Base-by-base conservation (phyloP, 2,888 invertebrate species). In the Athalia circularis region DNA sequence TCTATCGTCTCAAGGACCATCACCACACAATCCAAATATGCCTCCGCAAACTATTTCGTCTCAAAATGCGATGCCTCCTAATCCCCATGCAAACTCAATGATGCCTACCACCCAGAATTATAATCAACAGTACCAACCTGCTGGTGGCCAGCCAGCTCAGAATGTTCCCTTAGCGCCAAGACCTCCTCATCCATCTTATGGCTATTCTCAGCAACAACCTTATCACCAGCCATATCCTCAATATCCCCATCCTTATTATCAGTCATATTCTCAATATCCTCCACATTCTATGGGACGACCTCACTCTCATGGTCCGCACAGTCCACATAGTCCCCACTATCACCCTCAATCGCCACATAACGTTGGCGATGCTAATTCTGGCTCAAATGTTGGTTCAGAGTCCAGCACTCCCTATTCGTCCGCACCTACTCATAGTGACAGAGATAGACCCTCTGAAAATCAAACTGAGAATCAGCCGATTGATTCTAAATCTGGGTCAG, bases 201-300 rank as follows among this genome's bases (percentile, higher is more conserved):
- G 90, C 0, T 92, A 92, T 79, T 91, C 91, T 6, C 92, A 91
- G 70, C 91, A 91, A 84, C 91, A 91, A 70, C 88, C 90, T 5
- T 91, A 91, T 81, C 92, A 91, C 82, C 91, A 91, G 81, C 90
- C 91, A 3, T 91, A 91, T 86, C 90, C 91, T 0, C 91, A 91
- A 80, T 92, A 92, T 61, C 90, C 91, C 3, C 92, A 92, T 84
- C 91, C 91, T 0, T 92, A 92, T 80, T 92, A 92, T 82, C 92
- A 92, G 79, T 91, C 92, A 0, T 92, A 92, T 83, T 91, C 92
- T 9, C 92, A 92, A 79, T 92, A 92, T 86, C 91, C 92, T 11
- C 92, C 92, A 0, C 92, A 92, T 83, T 82, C 86, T 3, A 91
- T 91, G 89, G 89, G 89, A 11, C 87, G 91, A 43, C 91, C 91